Evolutionary conservation across 2,113 vertebrate genomes (phyloP), one percentile per base, ranked within the genome.

Genomic region (Gavialis gangeticus): DNA sequence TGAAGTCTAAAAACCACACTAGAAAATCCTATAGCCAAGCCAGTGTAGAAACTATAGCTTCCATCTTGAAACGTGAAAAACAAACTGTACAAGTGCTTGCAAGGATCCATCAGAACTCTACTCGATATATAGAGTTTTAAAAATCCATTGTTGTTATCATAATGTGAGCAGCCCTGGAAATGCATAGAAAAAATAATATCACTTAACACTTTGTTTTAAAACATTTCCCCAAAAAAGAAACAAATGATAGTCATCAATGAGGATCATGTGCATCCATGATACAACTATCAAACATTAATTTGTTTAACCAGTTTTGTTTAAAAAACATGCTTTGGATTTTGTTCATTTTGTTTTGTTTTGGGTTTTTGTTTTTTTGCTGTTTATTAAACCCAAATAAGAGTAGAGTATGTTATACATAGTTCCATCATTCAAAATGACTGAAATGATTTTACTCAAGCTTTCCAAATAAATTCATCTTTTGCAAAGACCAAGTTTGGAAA

Each of bases 1-100:
- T 60, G n/a, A 84, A 79, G 46, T 75, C 88, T 94, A 76, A 27
- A 93, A 95, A 82, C 28, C 28, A 30, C 81, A 62, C 90, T 59
- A 91, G 88, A 96, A 87, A 62, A 37, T 91, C 62, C 84, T 30
- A 34, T 15, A 25, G 27, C 73, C 24, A 58, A 25, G 55, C 75
- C 69, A 81, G 54, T n/a, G 85, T 88, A 30, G 66, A 69, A 10
- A 69, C 34, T 69, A 60, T 57, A 91, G 60, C 78, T 95, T 76
- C 80, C 87, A 76, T 57, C 57, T 85, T 8, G 1, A 57, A 87
- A 63, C 87, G 60, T 57, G 57, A 28, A 30, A 85, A 28, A 12
- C 28, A 81, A 59, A 67, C 37, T 89, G 67, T 30, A 90, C 25
- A 91, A 93, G 22, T 92, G 75, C 75, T 93, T 85, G 64, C 37